A percentile compares a stretch with the other conserved stretches of the same genome.
phyloP scores from a whole-genome alignment of 2,113 vertebrate genomes.

The Andinoacara biseriatus region DNA sequence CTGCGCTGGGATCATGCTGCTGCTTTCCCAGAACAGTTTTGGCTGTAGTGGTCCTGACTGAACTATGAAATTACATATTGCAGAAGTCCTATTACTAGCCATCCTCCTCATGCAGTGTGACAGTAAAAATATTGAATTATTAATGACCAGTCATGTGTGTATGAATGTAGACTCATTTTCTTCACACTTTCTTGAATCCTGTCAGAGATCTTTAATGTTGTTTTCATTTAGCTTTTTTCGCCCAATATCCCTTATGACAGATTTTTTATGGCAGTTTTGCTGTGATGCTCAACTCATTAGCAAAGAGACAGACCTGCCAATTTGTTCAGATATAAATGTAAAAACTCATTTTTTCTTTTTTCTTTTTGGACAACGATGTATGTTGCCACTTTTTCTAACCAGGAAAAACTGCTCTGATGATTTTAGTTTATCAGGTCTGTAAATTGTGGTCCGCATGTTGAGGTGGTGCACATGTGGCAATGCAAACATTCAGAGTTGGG shows the following conservation, averaged over 20 bases:
- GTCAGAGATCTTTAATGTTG: not conserved
- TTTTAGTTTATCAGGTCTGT: not conserved
- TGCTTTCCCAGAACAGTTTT: not conserved
- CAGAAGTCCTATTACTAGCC: not conserved
- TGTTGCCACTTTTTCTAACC: not conserved
- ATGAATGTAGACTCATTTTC: not conserved
- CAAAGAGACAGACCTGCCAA: not conserved
- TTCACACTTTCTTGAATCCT: not conserved
- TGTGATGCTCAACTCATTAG: not conserved
- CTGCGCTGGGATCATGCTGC: fast-evolving
- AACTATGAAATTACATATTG: not conserved
- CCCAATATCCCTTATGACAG: not conserved
- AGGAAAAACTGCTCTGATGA: not conserved
- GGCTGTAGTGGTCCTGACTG: not conserved
- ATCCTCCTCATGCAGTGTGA: not conserved
- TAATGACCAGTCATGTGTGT: conserved; percentile 2
- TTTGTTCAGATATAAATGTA: not conserved
- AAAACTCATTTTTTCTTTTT: not conserved
- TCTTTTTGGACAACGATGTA: not conserved
- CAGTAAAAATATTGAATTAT: conserved; percentile 12
- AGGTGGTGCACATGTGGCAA: not conserved
- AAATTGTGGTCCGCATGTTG: not conserved
- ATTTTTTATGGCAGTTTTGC: not conserved
- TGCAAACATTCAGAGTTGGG: not conserved
- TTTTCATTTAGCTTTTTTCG: fast-evolving